Evolutionary conservation across 2,888 invertebrate genomes (phyloP).

Genomic region (Frankliniella intonsa): DNA sequence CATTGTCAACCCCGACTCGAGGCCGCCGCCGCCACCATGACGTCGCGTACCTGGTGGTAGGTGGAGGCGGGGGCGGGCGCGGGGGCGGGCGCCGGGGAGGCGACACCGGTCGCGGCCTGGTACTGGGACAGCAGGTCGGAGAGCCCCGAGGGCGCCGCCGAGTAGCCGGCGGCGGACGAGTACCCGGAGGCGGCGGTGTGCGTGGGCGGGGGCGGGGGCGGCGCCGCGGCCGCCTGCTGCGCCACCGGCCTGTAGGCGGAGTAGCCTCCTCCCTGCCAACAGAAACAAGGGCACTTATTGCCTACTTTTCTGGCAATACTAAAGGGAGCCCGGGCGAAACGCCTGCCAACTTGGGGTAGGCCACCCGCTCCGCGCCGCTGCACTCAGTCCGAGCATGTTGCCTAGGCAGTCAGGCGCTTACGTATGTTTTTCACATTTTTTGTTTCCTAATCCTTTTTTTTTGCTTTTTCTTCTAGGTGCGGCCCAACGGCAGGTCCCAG

Average conservation of each 20-base stretch:
- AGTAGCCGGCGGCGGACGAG: conserved; percentile 6
- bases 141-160: not conserved
- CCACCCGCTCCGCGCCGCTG: too few species aligned
- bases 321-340: not conserved
- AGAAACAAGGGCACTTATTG: not conserved
- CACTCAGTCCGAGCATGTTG: too few species aligned
- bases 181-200: not conserved
- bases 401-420: too few species aligned
- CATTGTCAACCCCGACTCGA: too few species aligned
- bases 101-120: conserved; percentile 37
- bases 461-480: too few species aligned
- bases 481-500: too few species aligned
- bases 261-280: not conserved
- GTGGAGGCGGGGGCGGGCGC: not conserved
- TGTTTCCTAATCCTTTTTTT: too few species aligned
- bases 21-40: too few species aligned
- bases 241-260: not conserved
- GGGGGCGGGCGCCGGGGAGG: conserved; percentile 46
- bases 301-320: too few species aligned
- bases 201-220: not conserved
- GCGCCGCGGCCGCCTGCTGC: not conserved
- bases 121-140: conserved; percentile 9
- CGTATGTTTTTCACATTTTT: too few species aligned
- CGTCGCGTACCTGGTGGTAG: not conserved
- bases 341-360: too few species aligned